Conservation (phyloP, 2,888 invertebrate genomes). For the Ochlodes sylvanus region DNA sequence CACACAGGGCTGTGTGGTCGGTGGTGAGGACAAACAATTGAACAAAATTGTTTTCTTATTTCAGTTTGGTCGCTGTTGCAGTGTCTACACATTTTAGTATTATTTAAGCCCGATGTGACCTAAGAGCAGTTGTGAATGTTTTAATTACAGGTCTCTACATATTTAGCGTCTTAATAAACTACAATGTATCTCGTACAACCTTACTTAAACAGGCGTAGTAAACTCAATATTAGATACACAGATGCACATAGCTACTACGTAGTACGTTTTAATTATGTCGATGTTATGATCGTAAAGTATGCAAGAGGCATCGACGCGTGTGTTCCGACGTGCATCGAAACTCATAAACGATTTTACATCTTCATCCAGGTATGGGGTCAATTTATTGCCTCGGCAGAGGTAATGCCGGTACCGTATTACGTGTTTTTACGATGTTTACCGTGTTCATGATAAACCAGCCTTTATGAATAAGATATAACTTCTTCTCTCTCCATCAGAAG, state of each 20-base stretch:
- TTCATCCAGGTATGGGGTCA: constrained; percentile 37
- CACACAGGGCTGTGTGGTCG: too few species aligned
- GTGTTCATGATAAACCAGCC: constrained; percentile 3
- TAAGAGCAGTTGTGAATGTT: neutral
- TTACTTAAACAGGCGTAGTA: neutral
- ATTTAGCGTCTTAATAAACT: neutral
- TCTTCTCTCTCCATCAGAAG: neutral
- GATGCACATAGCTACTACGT: neutral
- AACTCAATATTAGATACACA: neutral
- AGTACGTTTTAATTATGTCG: constrained; percentile 23
- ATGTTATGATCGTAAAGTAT: constrained; percentile 36
- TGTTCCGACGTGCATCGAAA: constrained; percentile 35
- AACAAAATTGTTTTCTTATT: too few species aligned
- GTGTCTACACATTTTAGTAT: too few species aligned
- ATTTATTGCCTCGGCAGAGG: constrained; percentile 29
- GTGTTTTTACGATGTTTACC: constrained; percentile 29
- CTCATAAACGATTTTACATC: constrained; percentile 37
- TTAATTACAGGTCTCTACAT: neutral
- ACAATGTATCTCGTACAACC: neutral
- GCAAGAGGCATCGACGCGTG: constrained; percentile 30
- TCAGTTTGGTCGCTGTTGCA: too few species aligned
- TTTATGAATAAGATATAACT: constrained; percentile 11
- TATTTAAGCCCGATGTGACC: too few species aligned
- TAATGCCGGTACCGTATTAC: constrained; percentile 25
- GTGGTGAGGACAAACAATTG: too few species aligned